Conservation (phyloP, 92 coral and sea anemone genomes). For the Metridium senile region DNA sequence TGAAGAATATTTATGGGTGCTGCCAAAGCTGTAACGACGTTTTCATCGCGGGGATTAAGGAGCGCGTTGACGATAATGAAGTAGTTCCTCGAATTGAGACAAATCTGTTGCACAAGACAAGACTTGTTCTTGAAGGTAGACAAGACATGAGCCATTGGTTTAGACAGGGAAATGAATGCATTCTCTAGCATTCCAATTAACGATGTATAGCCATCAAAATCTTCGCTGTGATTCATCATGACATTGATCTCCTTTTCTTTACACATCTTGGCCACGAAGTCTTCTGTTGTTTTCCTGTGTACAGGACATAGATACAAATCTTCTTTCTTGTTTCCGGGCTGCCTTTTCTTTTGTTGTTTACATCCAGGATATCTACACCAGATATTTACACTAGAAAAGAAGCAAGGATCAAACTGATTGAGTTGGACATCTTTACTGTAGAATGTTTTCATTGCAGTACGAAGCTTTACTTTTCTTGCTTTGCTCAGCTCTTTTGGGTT, state of each 20-base stretch:
- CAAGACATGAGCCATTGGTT: slow-evolving; percentile 3
- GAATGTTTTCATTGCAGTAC: slow-evolving; percentile 21
- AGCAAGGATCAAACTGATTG: slow-evolving; percentile 66
- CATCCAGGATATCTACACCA: slow-evolving; percentile 64
- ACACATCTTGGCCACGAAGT: slow-evolving; percentile 33
- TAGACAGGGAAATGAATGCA: slow-evolving; percentile 6
- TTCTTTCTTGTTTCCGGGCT: slow-evolving; percentile 42
- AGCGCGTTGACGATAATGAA: slow-evolving; percentile 71
- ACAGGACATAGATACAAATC: slow-evolving; percentile 67
- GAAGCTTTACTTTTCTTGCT: slow-evolving; percentile 30
- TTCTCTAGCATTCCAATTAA: slow-evolving; percentile 37
- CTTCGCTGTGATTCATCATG: slow-evolving; percentile 2
- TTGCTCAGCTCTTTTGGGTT: neutral
- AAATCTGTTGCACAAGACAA: slow-evolving; percentile 46
- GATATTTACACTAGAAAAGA: slow-evolving; percentile 32
- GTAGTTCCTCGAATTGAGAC: slow-evolving; percentile 71
- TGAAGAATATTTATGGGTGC: slow-evolving; percentile 36
- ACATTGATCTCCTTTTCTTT: slow-evolving; percentile 25
- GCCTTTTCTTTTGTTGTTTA: neutral
- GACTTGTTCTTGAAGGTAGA: slow-evolving; percentile 6
- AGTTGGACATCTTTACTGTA: slow-evolving; percentile 32
- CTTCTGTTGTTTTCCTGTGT: slow-evolving; percentile 42
- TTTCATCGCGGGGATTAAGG: slow-evolving; percentile 61
- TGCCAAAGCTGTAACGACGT: slow-evolving; percentile 44
- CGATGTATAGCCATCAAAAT: slow-evolving; percentile 43